A percentile compares a stretch with the other conserved stretches of the same genome.
phyloP scores from a whole-genome alignment of 2,113 vertebrate genomes.

The Ammodytes marinus region DNA sequence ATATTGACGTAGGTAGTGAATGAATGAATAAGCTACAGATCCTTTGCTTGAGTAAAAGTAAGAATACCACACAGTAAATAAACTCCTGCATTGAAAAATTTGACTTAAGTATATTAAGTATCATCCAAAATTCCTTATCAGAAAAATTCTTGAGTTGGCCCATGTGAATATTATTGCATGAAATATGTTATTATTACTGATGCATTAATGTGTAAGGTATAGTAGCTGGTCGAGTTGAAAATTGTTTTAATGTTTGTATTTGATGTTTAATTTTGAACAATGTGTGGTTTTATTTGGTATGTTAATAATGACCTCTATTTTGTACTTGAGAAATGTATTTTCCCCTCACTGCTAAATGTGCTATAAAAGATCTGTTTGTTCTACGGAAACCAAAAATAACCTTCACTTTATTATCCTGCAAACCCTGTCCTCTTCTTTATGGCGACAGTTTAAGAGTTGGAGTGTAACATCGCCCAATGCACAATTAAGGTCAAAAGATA shows the following conservation, averaged over 20 bases:
- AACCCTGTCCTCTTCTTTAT: constrained; percentile 45
- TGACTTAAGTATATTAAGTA: not conserved
- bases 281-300: too few relatives aligned
- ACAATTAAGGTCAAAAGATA: constrained; percentile 52
- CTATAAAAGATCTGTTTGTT: not conserved
- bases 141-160: not conserved
- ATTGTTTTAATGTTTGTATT: not conserved
- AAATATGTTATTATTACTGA: not conserved
- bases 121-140: not conserved
- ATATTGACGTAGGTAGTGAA: not conserved
- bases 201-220: not conserved
- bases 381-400: constrained; percentile 40
- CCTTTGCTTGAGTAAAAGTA: not conserved
- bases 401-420: constrained; percentile 37
- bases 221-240: not conserved
- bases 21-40: not conserved
- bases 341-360: constrained; percentile 14
- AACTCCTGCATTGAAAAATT: not conserved
- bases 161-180: not conserved
- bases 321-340: not conserved
- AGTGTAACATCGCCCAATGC: constrained; percentile 30
- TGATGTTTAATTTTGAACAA: not conserved
- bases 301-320: not conserved
- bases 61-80: not conserved
- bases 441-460: constrained; percentile 40